Percentiles rank a stretch among this genome's conserved stretches.
Evolutionary conservation across 2,797 vertebrate genomes (phyloP).

Genomic region (Tragelaphus oryx): DNA sequence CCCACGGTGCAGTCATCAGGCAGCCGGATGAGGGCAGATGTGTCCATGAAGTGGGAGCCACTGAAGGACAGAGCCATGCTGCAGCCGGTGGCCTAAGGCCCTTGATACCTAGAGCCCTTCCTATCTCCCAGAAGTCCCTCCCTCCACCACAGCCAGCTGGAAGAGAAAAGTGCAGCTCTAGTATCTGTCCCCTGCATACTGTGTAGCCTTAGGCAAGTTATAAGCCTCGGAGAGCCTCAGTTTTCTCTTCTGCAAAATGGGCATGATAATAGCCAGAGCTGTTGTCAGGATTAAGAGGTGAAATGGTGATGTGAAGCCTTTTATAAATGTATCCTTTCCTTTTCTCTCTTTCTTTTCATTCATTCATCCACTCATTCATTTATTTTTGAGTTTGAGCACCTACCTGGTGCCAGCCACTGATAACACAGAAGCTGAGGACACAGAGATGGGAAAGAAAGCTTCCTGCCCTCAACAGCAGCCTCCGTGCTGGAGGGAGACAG

Average conservation of each 20-base stretch:
- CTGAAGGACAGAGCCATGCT: slow-evolving; percentile 71
- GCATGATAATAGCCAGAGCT: not conserved
- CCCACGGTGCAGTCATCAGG: slow-evolving; percentile 94
- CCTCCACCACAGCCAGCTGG: not conserved
- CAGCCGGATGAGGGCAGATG: slow-evolving; percentile 89
- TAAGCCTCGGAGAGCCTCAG: not conserved
- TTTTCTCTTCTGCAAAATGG: not conserved
- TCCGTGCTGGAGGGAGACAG: not conserved
- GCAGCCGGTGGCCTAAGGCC: not conserved
- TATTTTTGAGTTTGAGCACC: not conserved
- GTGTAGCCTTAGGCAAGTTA: not conserved
- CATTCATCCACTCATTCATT: not conserved
- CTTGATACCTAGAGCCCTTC: not conserved
- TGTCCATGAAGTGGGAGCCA: slow-evolving; percentile 85
- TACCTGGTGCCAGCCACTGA: accelerated
- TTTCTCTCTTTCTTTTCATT: not conserved
- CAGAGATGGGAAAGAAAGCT: not conserved
- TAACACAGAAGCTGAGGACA: not conserved
- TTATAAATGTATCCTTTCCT: not conserved
- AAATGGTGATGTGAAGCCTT: not conserved
- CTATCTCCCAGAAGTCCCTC: not conserved
- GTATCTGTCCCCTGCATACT: not conserved
- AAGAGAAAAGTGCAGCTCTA: not conserved
- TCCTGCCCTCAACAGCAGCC: not conserved
- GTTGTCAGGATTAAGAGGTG: not conserved